Evolutionary conservation across 2,888 invertebrate species (phyloP).

Genomic region (Megamerina dolium): DNA sequence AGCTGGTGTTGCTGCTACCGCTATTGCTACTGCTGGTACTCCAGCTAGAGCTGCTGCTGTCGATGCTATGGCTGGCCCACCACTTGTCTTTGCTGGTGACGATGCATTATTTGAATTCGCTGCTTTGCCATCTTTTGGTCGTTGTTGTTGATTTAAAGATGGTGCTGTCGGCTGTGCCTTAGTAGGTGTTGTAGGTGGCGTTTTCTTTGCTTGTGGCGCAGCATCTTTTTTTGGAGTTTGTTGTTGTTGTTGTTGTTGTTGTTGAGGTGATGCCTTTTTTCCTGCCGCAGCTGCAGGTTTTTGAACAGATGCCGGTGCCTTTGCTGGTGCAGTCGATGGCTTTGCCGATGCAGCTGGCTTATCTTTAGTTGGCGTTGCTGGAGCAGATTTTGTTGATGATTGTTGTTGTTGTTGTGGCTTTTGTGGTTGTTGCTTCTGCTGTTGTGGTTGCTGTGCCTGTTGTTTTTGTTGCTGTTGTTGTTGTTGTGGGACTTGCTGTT

Average conservation of each 20-base stretch:
- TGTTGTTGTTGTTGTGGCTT: no score
- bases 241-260: slow-evolving; percentile 64
- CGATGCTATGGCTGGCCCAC: slow-evolving; percentile 15
- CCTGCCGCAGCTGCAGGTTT: neutral
- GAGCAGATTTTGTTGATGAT: no score
- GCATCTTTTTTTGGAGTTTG: slow-evolving; percentile 56
- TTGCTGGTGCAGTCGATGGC: slow-evolving; percentile 59
- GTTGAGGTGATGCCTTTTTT: neutral
- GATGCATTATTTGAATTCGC: neutral
- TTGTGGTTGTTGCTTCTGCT: no score
- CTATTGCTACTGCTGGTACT: slow-evolving; percentile 11
- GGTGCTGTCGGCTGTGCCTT: slow-evolving; percentile 64
- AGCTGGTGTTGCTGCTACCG: neutral
- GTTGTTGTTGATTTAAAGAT: slow-evolving; percentile 11
- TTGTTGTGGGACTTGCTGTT: no score
- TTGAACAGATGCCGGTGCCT: slow-evolving; percentile 5
- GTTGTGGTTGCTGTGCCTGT: no score
- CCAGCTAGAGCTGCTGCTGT: slow-evolving; percentile 18
- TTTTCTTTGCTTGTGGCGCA: slow-evolving; percentile 67
- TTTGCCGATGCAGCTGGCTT: slow-evolving; percentile 50
- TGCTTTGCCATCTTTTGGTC: slow-evolving; percentile 2
- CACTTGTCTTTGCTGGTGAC: slow-evolving; percentile 8
- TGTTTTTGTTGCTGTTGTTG: no score
- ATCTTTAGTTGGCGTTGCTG: neutral
- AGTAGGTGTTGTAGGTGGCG: slow-evolving; percentile 78